Evolutionary conservation across 2,888 invertebrate species (phyloP), one percentile per base, ranked within the genome.

Genomic region (Parthenolecanium corni): DNA sequence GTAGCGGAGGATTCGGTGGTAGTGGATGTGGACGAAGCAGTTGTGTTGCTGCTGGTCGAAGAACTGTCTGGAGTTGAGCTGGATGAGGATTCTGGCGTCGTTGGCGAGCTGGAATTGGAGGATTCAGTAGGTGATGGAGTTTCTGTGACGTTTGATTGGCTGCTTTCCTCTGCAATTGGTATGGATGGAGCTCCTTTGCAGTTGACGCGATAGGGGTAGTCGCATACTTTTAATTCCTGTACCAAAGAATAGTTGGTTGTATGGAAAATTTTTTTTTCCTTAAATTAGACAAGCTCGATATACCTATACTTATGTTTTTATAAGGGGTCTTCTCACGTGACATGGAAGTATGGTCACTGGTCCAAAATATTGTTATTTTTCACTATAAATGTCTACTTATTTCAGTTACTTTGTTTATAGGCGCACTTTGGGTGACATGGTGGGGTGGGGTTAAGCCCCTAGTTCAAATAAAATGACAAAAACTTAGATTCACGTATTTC

Each of bases 151-250:
- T 24, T 46, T 16, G 57, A 44, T 18, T 44, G 44, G 1, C 54
- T 62, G 51, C 68, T 23, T 67, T 66, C 54, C 46, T 65, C 62
- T 2, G 69, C 66, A 23, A 65, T 65, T 11, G 66, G 68, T 51
- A 62, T 70, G 64, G 38, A 69, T 62, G 67, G 68, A 69, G 12
- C 71, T 9, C 74, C 76, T 66, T 72, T 73, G 68, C 83, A 84
- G 69, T 81, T 78, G 0, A 83, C 83, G 62, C 78, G 76, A 51
- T 77, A 73, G 0, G 77, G 75, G 68, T 81, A 84, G 70, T 84
- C 84, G 67, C 84, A 84, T 18, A 83, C 77, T 31, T 81, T 81
- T 3, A 81, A 72, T 54, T 75, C 73, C 83, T 83, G 73, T 64
- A 77, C n/a, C n/a, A n/a, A n/a, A n/a, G n/a, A n/a, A n/a, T n/a